Base-by-base conservation (phyloP, 2,888 invertebrate species). In the Xanthia togata region DNA sequence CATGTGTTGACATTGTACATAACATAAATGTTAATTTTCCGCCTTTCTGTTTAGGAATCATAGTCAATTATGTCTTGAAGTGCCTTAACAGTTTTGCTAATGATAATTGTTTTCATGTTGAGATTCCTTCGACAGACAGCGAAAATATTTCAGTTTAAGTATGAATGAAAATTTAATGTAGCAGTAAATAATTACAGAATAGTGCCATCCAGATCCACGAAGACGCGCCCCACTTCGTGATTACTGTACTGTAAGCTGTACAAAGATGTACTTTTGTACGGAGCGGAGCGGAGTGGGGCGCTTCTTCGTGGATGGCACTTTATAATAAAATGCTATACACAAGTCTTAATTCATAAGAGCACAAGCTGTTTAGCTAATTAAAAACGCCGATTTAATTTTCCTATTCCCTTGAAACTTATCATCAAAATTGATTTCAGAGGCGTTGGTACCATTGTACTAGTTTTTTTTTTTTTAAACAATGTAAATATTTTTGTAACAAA, bases 81-180 rank as follows among this genome's bases (percentile, higher is more conserved):
- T 91, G 91, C 91, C 91, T 91, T 90, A 88, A 64, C 74, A 81
- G 85, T 75, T 82, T 75, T 73, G 60, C 26, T 60, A 65, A 72
- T 70, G n/a, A 20, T 53, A 31, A 74, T 65, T 79, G 74, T 78
- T 82, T 63, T 55, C 60, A 72, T 50, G 57, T 77, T 68, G 44
- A 78, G 55, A 70, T 76, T 76, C 64, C 63, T 77, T 67, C 23
- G 17, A 72, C 38, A 70, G 72, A 69, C 87, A 72, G 68, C 73
- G 53, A 79, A 73, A 76, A 65, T 70, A 59, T 68, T 59, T 63
- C 64, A 67, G 17, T 68, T 2, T 35, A 78, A 35, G 59, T 69
- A 74, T 57, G 14, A 72, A 67, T 67, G 23, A 41, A 53, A 62
- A 68, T 70, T 55, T 12, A 41, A 47, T 68, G 63, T 57, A n/a